These are phyloP conservation scores for Tragulus kanchil DNA, from an alignment of 2,113 vertebrate species.

Conservation along the genomic window DNA sequence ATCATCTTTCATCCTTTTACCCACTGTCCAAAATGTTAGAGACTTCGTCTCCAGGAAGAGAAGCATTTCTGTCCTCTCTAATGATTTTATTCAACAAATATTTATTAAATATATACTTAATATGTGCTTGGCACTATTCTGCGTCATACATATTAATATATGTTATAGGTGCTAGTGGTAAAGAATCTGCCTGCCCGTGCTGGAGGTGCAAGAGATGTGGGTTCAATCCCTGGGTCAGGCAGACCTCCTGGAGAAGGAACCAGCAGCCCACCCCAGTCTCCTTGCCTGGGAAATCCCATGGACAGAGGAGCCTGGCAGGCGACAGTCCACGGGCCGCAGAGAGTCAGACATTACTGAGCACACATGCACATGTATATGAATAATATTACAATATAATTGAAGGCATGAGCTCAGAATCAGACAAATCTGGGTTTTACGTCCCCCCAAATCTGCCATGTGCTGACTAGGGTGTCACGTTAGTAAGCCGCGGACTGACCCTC, in stretches of 20 bases:
- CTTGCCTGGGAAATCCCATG: not conserved
- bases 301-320: not conserved
- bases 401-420: not conserved
- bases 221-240: not conserved
- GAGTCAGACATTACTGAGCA: not conserved
- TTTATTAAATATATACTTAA: constrained; percentile 36
- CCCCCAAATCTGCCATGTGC: not conserved
- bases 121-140: not conserved
- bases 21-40: not conserved
- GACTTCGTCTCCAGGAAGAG: not conserved
- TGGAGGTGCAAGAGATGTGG: not conserved
- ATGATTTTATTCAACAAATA: not conserved
- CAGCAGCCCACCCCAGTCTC: not conserved
- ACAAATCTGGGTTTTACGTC: not conserved
- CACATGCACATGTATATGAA: not conserved
- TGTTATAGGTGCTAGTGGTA: not conserved
- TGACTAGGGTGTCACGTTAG: not conserved
- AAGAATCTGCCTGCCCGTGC: not conserved
- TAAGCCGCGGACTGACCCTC: not conserved
- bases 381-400: not conserved
- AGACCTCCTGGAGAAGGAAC: not conserved
- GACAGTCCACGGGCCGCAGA: not conserved
- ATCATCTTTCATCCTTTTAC: not conserved
- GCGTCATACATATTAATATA: not conserved
- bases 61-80: not conserved